Conservation (phyloP, 1,140 invertebrate genomes). For the Neuroterus valhalla region DNA sequence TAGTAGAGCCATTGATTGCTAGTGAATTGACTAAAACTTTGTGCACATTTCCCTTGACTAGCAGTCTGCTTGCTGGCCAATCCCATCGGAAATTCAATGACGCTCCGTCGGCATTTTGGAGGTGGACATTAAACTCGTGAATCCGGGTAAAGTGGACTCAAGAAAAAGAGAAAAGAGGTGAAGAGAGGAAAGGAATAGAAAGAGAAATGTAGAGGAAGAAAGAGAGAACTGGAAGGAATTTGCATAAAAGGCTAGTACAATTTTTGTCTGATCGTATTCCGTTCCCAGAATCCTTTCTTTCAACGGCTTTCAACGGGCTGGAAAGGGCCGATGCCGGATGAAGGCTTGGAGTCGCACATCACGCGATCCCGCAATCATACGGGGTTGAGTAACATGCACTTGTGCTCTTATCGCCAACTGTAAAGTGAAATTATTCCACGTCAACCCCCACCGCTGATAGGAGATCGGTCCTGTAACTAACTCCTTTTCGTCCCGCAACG, state of each 20-base stretch:
- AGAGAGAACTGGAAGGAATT: slow-evolving; percentile 47
- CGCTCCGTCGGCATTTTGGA: slow-evolving; percentile 40
- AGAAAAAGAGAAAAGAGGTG: slow-evolving; percentile 1
- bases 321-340: slow-evolving; percentile 47
- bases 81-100: slow-evolving; percentile 57
- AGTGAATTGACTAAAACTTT: slow-evolving; percentile 37
- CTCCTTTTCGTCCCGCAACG: slow-evolving; percentile 33
- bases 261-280: slow-evolving; percentile 41
- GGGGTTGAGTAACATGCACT: slow-evolving; percentile 67
- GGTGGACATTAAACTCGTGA: slow-evolving; percentile 48
- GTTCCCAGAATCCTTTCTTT: slow-evolving; percentile 57
- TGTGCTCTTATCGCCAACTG: slow-evolving; percentile 65
- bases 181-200: slow-evolving; percentile 30
- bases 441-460: slow-evolving; percentile 62
- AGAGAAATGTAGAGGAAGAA: slow-evolving; percentile 14
- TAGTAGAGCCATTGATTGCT: background rate
- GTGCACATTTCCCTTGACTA: slow-evolving; percentile 38
- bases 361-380: slow-evolving; percentile 73
- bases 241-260: slow-evolving; percentile 24
- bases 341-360: slow-evolving; percentile 48
- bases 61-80: slow-evolving; percentile 43
- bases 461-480: slow-evolving; percentile 33
- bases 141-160: slow-evolving; percentile 44
- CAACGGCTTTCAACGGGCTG: slow-evolving; percentile 49
- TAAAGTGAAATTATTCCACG: slow-evolving; percentile 74